A percentile compares a stretch with the other conserved stretches of the same genome.
Evolutionary conservation across 53 echinoderm and acorn worm species (phyloP).

Genomic region (Echinarachnius parma): DNA sequence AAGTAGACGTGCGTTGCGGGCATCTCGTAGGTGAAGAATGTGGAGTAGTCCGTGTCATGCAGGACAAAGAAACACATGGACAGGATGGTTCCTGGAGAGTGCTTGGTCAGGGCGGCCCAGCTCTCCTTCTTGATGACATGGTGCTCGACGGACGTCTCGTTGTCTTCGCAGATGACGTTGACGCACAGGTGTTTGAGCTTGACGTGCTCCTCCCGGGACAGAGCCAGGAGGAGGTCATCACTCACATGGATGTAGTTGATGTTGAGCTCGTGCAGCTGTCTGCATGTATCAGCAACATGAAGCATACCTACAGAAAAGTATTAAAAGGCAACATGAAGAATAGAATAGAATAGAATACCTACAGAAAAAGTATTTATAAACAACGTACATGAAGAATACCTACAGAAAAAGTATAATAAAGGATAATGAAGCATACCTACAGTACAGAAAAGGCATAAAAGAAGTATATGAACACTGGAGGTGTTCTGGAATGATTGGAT

Average conservation of each 20-base stretch:
- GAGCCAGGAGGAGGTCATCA: constrained; percentile 62
- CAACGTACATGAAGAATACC: too few relatives aligned
- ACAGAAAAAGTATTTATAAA: too few relatives aligned
- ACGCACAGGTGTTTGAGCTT: constrained; percentile 64
- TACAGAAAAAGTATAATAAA: too few relatives aligned
- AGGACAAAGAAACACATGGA: constrained; percentile 74
- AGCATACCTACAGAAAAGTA: constrained; percentile 58
- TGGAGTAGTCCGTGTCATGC: constrained; percentile 59
- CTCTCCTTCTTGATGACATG: constrained; percentile 59
- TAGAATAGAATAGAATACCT: too few relatives aligned
- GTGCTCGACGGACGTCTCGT: constrained; percentile 27
- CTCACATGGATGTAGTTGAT: constrained; percentile 82
- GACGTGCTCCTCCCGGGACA: constrained; percentile 68
- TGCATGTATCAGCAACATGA: constrained; percentile 62
- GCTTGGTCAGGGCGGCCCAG: constrained; percentile 64
- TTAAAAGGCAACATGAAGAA: too few relatives aligned
- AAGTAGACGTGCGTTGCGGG: constrained; percentile 81
- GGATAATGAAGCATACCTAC: too few relatives aligned
- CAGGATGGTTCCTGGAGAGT: constrained; percentile 62
- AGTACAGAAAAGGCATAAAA: too few relatives aligned
- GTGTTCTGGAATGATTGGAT: too few relatives aligned
- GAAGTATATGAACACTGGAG: too few relatives aligned
- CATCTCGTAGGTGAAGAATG: constrained; percentile 59
- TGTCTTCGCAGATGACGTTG: constrained; percentile 50
- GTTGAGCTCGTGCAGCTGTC: constrained; percentile 71